Evolutionary conservation across 2,113 vertebrate genomes (phyloP), one percentile per base, ranked within the genome.

Genomic region (Oplegnathus fasciatus): DNA sequence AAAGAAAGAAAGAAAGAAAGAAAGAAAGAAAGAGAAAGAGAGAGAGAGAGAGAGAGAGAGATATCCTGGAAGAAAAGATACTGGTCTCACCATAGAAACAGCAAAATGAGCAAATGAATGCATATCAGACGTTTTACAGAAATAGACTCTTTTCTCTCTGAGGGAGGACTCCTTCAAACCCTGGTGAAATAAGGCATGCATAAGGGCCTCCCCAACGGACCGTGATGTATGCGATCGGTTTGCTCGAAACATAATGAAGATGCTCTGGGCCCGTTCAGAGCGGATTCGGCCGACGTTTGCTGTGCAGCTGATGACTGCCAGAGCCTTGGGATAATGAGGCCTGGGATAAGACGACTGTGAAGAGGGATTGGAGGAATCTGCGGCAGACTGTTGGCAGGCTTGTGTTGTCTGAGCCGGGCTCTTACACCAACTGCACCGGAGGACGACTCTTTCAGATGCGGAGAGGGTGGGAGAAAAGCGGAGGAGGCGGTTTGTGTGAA

Each of bases 321-420:
- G 83, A 57, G 86, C 75, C 64, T 37, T 64, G 80, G 86, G 85
- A 91, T 92, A 92, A 88, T 83, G 90, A 92, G 66, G 81, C 83
- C 87, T 15, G 22, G 91, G 83, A 89, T 91, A 54, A 89, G 86
- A 88, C 62, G 78, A 68, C 80, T 84, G 85, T 72, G 84, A 86
- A 83, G 82, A 83, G 77, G 87, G 83, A 86, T 83, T 77, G 83
- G 73, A 84, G 87, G 78, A 90, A 83, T 89, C 80, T 78, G 82
- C 72, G 18, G 86, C 84, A 86, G 92, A 82, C 84, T 80, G 75
- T 83, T 90, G 89, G 91, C 89, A 86, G 88, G 61, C 77, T 84
- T 71, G 82, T 86, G 86, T 83, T 40, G 83, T 90, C 90, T 88
- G 82, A 92, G 87, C 78, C 3, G 17, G 50, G 66, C 90, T 91